A percentile compares a stretch with the other conserved stretches of the same genome.
Conservation (phyloP, 2,888 invertebrate genomes). For the Platycnemis pennipes region DNA sequence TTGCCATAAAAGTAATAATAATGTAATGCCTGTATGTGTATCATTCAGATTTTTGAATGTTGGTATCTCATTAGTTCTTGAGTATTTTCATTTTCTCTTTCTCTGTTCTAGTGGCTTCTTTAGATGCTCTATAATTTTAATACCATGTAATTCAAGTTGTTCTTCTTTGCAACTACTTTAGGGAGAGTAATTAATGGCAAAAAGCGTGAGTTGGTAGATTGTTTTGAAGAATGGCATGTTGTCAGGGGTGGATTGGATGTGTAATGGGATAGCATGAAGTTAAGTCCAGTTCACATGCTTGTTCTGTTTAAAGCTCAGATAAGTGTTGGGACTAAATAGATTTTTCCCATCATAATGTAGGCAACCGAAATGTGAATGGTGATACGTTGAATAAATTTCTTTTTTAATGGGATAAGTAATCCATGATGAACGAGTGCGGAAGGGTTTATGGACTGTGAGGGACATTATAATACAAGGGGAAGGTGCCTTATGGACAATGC, state of each 20-base stretch:
- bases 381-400: background rate
- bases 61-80: background rate
- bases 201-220: slow-evolving; percentile 14
- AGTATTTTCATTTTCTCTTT: background rate
- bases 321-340: background rate
- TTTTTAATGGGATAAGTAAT: background rate
- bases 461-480: slow-evolving; percentile 36
- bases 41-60: too few relatives aligned
- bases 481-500: slow-evolving; percentile 66
- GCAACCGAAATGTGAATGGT: background rate
- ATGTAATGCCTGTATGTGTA: background rate
- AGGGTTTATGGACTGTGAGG: slow-evolving; percentile 31
- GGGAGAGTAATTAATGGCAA: background rate
- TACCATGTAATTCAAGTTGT: background rate
- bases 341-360: background rate
- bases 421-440: background rate
- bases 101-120: background rate
- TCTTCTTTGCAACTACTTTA: background rate
- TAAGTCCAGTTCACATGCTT: slow-evolving; percentile 2
- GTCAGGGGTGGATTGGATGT: background rate
- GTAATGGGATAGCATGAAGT: background rate
- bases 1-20: slow-evolving; percentile 52
- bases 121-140: background rate
- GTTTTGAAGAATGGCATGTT: slow-evolving; percentile 19
- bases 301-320: background rate